Percentiles rank a stretch among this genome's conserved stretches.
Conservation (phyloP, 2,888 invertebrate genomes). For the Calameuta filiformis region DNA sequence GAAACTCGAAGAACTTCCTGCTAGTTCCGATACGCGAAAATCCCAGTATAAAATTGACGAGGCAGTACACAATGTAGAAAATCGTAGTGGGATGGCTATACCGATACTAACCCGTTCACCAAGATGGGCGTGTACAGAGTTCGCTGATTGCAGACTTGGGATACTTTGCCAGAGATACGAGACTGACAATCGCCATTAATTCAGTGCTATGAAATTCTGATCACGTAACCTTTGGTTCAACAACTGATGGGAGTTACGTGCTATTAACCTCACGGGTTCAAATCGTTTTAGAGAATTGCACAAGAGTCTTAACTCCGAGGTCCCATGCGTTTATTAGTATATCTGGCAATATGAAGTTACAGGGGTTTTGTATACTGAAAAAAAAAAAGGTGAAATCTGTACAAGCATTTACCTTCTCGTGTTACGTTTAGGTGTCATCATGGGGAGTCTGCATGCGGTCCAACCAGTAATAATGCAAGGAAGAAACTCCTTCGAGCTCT, state of each 20-base stretch:
- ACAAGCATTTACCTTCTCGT: neutral
- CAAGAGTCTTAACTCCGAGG: neutral
- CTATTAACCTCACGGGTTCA: neutral
- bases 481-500: conserved; percentile 73
- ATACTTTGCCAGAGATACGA: neutral
- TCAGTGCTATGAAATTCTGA: conserved; percentile 9
- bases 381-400: neutral
- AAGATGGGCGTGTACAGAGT: neutral
- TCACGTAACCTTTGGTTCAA: conserved; percentile 11
- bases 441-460: conserved; percentile 69
- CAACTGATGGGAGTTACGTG: conserved; percentile 1
- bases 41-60: neutral
- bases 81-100: neutral
- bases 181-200: neutral
- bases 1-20: neutral
- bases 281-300: neutral
- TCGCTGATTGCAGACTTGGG: neutral
- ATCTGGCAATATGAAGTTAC: neutral
- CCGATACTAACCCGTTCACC: neutral
- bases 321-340: neutral
- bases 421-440: conserved; percentile 63
- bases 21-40: neutral
- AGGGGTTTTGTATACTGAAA: neutral
- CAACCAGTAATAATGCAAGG: conserved; percentile 69
- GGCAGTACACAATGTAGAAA: neutral